Evolutionary conservation across 2,113 vertebrate species (phyloP).

Genomic region (Tragelaphus strepsiceros): DNA sequence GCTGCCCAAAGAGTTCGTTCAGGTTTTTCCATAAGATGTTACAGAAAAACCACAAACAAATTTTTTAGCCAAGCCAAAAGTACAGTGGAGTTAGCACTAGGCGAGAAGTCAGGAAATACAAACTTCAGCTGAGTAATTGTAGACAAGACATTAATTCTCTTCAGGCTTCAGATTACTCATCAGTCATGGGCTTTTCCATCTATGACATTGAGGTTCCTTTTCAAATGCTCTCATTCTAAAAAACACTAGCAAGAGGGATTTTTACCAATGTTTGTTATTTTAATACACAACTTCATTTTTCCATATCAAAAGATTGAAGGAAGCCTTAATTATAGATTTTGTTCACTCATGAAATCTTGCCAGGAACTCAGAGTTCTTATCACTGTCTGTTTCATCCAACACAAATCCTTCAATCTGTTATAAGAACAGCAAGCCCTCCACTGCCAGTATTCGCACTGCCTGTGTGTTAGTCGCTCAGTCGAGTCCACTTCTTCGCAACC

Average conservation of each 20-base stretch:
- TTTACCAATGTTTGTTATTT: neutral
- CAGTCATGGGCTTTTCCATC: constrained; percentile 12
- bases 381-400: neutral
- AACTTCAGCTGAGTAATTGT: neutral
- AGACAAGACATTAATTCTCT: neutral
- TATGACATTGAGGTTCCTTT: constrained; percentile 30
- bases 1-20: neutral
- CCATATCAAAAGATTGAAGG: neutral
- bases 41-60: neutral
- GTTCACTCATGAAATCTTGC: neutral
- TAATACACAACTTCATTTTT: neutral
- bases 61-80: neutral
- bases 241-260: constrained; percentile 11
- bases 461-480: neutral
- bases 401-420: neutral
- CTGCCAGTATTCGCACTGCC: neutral
- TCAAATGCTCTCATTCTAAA: constrained; percentile 17
- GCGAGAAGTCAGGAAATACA: neutral
- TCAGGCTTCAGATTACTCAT: constrained; percentile 26
- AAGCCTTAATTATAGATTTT: neutral
- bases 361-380: neutral
- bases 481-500: neutral
- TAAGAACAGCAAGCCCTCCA: neutral
- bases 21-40: neutral
- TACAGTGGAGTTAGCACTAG: neutral